Conservation (phyloP, 2,888 invertebrate species). For the Drosophila acutilabella region DNA sequence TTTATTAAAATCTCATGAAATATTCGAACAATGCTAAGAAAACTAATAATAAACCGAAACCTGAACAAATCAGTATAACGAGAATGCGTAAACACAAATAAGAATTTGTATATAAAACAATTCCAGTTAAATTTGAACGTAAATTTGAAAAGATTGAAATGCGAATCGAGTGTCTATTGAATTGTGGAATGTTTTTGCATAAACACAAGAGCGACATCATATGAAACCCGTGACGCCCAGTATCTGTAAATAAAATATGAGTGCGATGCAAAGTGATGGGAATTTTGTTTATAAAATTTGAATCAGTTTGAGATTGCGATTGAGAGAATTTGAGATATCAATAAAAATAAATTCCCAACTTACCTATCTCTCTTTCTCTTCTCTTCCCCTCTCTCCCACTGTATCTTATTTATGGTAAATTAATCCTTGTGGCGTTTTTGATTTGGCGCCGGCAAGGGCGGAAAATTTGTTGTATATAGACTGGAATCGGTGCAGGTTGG, state of each 20-base stretch:
- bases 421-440: slow-evolving; percentile 33
- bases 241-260: slow-evolving; percentile 16
- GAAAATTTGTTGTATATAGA: slow-evolving; percentile 47
- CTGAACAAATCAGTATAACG: neutral
- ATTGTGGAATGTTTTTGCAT: slow-evolving; percentile 1
- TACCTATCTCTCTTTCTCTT: neutral
- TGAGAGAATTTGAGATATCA: neutral
- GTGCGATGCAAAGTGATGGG: slow-evolving; percentile 4
- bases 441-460: slow-evolving; percentile 53
- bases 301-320: too few relatives aligned
- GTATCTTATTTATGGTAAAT: neutral
- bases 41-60: neutral
- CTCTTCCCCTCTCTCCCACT: too few relatives aligned
- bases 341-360: neutral
- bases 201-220: slow-evolving; percentile 1
- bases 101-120: neutral
- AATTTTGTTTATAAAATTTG: neutral
- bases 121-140: neutral
- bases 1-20: slow-evolving; percentile 4
- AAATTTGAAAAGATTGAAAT: neutral
- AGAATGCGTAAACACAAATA: neutral
- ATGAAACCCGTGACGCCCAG: slow-evolving; percentile 3
- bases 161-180: neutral
- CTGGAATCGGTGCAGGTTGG: slow-evolving; percentile 23
- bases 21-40: neutral